Percentiles rank a stretch among this genome's conserved stretches.
Conservation (phyloP, 2,113 vertebrate species). For the Bolborhynchus lineola region DNA sequence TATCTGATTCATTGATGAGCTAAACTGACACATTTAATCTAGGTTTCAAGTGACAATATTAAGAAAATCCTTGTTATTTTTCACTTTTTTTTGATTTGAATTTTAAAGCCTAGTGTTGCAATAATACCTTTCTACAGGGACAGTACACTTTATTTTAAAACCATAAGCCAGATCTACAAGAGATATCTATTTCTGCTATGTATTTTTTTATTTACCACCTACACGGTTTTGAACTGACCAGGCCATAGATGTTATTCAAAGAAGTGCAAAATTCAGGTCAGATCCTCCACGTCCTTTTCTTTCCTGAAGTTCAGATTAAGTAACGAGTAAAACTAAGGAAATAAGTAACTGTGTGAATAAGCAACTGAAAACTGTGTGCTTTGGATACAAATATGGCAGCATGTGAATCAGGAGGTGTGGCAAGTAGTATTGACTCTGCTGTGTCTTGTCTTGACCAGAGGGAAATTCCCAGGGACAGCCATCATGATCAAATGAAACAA, state of each 20-base stretch:
- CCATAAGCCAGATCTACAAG: not conserved
- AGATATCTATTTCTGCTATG: not conserved
- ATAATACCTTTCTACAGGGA: not conserved
- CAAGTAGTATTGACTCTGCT: not conserved
- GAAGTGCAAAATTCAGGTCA: not conserved
- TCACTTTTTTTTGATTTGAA: not conserved
- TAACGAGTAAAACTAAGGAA: not conserved
- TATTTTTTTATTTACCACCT: not conserved
- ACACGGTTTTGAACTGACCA: not conserved
- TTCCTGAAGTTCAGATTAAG: not conserved
- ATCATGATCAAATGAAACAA: not conserved
- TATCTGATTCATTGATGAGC: not conserved
- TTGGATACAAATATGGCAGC: not conserved
- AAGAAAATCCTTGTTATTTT: not conserved
- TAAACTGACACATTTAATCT: not conserved
- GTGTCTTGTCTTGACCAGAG: not conserved
- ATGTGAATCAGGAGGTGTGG: not conserved
- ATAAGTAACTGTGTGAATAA: not conserved
- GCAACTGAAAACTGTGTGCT: not conserved
- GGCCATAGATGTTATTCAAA: not conserved
- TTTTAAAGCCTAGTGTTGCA: not conserved
- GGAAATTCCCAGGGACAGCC: not conserved
- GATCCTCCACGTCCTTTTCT: not conserved
- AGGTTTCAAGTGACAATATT: not conserved
- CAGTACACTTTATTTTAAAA: not conserved